These are phyloP conservation scores for Psittacula derbiana DNA, from an alignment of 2,797 vertebrate species.

Conservation along the genomic window DNA sequence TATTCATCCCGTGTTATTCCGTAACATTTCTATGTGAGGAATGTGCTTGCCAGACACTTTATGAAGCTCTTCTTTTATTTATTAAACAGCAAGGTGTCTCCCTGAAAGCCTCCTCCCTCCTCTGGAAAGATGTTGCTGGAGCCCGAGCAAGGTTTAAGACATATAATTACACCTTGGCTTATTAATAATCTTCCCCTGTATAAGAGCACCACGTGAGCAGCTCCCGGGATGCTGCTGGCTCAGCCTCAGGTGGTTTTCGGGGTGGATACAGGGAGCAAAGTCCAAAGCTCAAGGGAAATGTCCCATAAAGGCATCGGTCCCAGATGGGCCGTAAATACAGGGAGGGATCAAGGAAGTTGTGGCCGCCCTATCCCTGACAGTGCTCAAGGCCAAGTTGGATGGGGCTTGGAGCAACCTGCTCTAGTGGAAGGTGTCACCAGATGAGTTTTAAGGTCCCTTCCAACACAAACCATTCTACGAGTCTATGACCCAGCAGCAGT, in stretches of 20 bases:
- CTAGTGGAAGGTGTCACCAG: neutral
- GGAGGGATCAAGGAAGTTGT: neutral
- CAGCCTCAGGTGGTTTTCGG: neutral
- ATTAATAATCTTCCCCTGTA: constrained; percentile 45
- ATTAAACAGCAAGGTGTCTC: constrained; percentile 83
- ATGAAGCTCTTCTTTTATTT: constrained; percentile 90
- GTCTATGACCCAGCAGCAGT: neutral
- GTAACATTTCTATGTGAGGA: constrained; percentile 83
- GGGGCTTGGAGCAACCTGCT: neutral
- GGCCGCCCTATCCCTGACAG: neutral
- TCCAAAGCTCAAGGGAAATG: neutral
- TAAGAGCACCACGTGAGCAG: neutral
- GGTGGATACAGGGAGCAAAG: neutral
- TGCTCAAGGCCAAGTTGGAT: neutral
- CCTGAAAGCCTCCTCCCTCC: constrained; percentile 50
- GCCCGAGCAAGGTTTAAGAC: constrained; percentile 36
- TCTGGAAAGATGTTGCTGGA: neutral
- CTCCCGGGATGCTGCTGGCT: neutral
- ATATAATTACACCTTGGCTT: constrained; percentile 34
- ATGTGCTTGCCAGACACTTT: constrained; percentile 82
- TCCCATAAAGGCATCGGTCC: neutral
- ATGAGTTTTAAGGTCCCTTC: neutral
- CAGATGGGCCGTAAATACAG: accelerated
- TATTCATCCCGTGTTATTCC: constrained; percentile 91
- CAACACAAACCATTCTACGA: neutral